Base-by-base conservation (phyloP, 2,113 vertebrate species). In the Arvicanthis niloticus region DNA sequence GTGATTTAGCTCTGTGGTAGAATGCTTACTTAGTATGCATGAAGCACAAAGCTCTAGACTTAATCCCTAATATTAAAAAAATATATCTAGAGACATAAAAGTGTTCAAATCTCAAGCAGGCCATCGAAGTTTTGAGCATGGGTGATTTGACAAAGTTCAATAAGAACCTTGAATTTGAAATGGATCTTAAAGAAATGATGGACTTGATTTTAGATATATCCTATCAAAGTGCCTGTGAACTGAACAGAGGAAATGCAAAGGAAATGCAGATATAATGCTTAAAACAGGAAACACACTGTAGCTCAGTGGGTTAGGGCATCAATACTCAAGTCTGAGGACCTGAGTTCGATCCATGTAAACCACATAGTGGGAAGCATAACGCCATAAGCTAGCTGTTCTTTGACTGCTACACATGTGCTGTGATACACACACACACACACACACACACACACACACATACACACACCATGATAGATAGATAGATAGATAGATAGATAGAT, bases 101-200 rank as follows among this genome's bases (percentile, higher is more conserved):
- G 78, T 37, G 34, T 81, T 81, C 78, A 58, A 12, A 58, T n/a
- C 51, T n/a, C 19, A 37, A 80, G 51, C 15, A 56, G 51, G 56
- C 11, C 53, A 40, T 26, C 5, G 1, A 37, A 58, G 11, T 17
- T 81, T 84, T 84, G 80, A 12, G 40, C 21, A 37, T 29, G 5
- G 12, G 56, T 12, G 60, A n/a, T 82, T 82, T 82, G 48, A 81
- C 16, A 72, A 8, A 89, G 75, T 95, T 92, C 60, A 96, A 42
- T 78, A 78, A 90, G 51, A 91, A 68, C 26, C 37, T 31, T 62
- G 45, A 70, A 78, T 37, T 45, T 51, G 5, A 73, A 90, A 60
- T 31, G 37, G 9, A 13, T 88, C 82, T 91, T 31, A 9, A 60
- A 56, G 56, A 40, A 45, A 88, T 26, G 5, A 40, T 82, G 53